Evolutionary conservation across 2,888 invertebrate species (phyloP).

Genomic region (Drosophila anomalipes): DNA sequence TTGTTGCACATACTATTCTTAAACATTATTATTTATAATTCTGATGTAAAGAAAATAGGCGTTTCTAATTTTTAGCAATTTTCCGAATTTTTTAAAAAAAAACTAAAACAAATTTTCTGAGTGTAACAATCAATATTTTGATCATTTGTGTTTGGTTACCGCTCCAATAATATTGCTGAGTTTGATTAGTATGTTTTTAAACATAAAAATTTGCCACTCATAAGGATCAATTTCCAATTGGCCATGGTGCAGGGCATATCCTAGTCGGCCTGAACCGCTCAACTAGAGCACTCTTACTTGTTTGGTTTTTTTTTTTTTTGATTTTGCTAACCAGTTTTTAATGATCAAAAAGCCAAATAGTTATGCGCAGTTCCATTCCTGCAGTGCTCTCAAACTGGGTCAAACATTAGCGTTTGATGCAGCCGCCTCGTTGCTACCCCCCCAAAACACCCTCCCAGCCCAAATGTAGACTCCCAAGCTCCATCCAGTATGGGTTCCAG

Average conservation of each 20-base stretch:
- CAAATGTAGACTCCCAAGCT: conserved; percentile 12
- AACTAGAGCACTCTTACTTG: conserved; percentile 5
- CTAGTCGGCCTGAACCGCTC: background rate
- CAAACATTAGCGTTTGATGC: conserved; percentile 74
- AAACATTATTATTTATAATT: background rate
- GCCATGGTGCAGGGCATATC: background rate
- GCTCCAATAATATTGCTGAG: background rate
- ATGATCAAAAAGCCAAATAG: conserved; percentile 73
- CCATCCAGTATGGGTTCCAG: conserved; percentile 22
- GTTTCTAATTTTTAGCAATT: background rate
- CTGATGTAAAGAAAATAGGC: background rate
- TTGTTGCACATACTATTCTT: background rate
- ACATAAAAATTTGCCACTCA: background rate
- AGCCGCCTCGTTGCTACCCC: conserved; percentile 40
- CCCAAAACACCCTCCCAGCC: conserved; percentile 1
- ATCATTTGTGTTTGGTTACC: background rate
- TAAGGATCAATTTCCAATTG: background rate
- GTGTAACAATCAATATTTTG: background rate
- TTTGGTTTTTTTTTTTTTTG: conserved; percentile 38
- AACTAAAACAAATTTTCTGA: background rate
- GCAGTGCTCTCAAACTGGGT: conserved; percentile 73
- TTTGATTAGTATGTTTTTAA: background rate
- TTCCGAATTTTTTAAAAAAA: accelerated
- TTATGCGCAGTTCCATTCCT: conserved; percentile 74
- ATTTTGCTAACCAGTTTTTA: conserved; percentile 80